Evolutionary conservation across 1,140 invertebrate species (phyloP).

Genomic region (Zaprionus ornatus): DNA sequence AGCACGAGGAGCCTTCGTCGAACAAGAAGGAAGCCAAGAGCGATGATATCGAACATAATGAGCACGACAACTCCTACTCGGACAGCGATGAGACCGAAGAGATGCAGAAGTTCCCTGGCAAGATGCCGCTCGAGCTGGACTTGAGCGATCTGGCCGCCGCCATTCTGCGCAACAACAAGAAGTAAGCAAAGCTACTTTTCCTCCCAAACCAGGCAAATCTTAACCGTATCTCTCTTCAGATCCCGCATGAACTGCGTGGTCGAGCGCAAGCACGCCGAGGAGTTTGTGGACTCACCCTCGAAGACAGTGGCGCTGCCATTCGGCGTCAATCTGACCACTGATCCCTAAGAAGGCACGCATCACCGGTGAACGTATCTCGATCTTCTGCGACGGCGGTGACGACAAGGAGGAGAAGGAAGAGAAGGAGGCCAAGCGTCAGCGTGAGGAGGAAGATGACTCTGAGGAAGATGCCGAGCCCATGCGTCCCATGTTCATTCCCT

Average conservation of each 20-base stretch:
- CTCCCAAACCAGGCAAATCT: not conserved
- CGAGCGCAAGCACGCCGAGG: constrained; percentile 92
- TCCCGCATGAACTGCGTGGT: constrained; percentile 94
- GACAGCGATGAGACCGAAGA: constrained; percentile 84
- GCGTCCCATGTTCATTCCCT: constrained; percentile 81
- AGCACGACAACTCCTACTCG: constrained; percentile 76
- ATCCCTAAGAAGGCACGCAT: constrained; percentile 89
- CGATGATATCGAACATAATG: constrained; percentile 44
- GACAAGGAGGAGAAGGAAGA: constrained; percentile 57
- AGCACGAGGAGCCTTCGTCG: constrained; percentile 52
- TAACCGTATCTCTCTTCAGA: constrained; percentile 57
- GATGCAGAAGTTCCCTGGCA: constrained; percentile 88
- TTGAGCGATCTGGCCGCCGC: constrained; percentile 91
- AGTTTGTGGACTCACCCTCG: constrained; percentile 90
- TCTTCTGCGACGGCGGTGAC: constrained; percentile 92
- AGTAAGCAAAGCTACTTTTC: constrained; percentile 79
- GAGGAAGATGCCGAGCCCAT: constrained; percentile 75
- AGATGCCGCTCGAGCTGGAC: constrained; percentile 91
- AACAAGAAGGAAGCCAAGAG: constrained; percentile 60
- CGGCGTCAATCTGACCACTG: constrained; percentile 89
- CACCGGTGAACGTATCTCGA: constrained; percentile 92
- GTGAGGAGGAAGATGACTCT: constrained; percentile 73
- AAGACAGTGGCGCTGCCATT: constrained; percentile 87
- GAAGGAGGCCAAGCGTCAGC: constrained; percentile 64
- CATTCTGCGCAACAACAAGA: constrained; percentile 90